Evolutionary conservation across 2,888 invertebrate species (phyloP).

Genomic region (Agrenia bidenticulata): DNA sequence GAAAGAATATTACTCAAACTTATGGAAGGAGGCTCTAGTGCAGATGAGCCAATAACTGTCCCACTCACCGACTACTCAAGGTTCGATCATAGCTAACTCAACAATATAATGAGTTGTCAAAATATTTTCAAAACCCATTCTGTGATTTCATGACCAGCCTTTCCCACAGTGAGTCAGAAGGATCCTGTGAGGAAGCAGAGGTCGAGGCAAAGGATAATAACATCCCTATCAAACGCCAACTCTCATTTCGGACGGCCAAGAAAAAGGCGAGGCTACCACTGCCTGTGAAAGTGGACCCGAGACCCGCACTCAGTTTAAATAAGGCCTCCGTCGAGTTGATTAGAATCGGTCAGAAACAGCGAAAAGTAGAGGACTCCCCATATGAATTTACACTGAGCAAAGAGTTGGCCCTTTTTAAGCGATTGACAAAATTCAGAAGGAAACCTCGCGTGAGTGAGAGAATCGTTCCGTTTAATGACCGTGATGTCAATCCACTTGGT

Average conservation of each 20-base stretch:
- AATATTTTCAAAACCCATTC: too few species aligned
- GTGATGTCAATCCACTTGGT: neutral
- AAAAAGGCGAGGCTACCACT: conserved; percentile 4
- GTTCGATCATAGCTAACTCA: conserved; percentile 58
- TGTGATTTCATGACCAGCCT: conserved; percentile 32
- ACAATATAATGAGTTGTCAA: neutral
- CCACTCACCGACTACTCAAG: conserved; percentile 84
- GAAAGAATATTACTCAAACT: conserved; percentile 78
- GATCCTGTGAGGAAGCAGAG: conserved; percentile 32
- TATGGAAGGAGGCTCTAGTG: conserved; percentile 79
- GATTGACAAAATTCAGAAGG: conserved; percentile 35
- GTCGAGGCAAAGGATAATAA: conserved; percentile 18
- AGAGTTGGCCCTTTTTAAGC: conserved; percentile 19
- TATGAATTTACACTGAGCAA: conserved; percentile 6
- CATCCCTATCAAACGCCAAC: conserved; percentile 33
- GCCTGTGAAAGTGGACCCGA: conserved; percentile 16
- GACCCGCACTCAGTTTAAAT: conserved; percentile 39
- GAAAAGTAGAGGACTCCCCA: neutral
- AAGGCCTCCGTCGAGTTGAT: conserved; percentile 45
- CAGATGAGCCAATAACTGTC: conserved; percentile 84
- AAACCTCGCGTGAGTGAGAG: conserved; percentile 10
- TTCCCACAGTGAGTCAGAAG: conserved; percentile 50
- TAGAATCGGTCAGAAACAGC: conserved; percentile 15
- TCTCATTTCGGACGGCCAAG: conserved; percentile 13
- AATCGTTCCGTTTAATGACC: neutral